These are phyloP conservation scores for Drosophila paucipuncta DNA, from an alignment of 2,888 invertebrate species.

Conservation along the genomic window DNA sequence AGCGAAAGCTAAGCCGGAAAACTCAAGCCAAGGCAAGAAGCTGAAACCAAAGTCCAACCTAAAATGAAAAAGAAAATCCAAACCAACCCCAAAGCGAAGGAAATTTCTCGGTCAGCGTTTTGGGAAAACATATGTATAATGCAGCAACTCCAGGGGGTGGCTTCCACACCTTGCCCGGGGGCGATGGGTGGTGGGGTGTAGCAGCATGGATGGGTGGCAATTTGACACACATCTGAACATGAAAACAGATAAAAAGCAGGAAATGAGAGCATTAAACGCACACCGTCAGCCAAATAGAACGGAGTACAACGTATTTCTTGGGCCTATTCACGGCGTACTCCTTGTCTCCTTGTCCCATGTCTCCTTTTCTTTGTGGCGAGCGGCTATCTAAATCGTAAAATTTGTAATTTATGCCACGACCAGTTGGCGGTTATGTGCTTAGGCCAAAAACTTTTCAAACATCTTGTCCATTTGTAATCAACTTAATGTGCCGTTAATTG, in stretches of 20 bases:
- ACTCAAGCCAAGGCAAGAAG: slow-evolving; percentile 29
- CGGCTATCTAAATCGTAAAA: slow-evolving; percentile 55
- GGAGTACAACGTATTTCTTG: slow-evolving; percentile 4
- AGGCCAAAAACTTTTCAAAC: slow-evolving; percentile 32
- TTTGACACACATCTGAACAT: slow-evolving; percentile 68
- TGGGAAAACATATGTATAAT: slow-evolving; percentile 18
- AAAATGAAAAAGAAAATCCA: not conserved
- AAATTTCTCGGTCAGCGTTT: slow-evolving; percentile 18
- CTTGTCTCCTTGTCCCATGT: not conserved
- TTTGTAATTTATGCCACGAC: slow-evolving; percentile 52
- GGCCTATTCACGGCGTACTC: not conserved
- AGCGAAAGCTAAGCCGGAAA: slow-evolving; percentile 60
- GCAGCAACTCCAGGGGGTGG: slow-evolving; percentile 49
- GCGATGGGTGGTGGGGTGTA: not conserved
- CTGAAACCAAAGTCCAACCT: slow-evolving; percentile 29
- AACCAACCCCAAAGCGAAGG: slow-evolving; percentile 54
- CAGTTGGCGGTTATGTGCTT: slow-evolving; percentile 40
- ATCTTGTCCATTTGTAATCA: slow-evolving; percentile 34
- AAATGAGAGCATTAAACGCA: slow-evolving; percentile 58
- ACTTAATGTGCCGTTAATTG: slow-evolving; percentile 49
- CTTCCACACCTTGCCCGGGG: slow-evolving; percentile 40
- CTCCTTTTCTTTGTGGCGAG: not conserved
- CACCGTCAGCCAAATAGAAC: slow-evolving; percentile 29
- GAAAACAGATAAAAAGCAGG: slow-evolving; percentile 59
- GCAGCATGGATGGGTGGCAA: slow-evolving; percentile 31